Evolutionary conservation across 2,888 invertebrate species (phyloP).

Genomic region (Lasiommata megera): DNA sequence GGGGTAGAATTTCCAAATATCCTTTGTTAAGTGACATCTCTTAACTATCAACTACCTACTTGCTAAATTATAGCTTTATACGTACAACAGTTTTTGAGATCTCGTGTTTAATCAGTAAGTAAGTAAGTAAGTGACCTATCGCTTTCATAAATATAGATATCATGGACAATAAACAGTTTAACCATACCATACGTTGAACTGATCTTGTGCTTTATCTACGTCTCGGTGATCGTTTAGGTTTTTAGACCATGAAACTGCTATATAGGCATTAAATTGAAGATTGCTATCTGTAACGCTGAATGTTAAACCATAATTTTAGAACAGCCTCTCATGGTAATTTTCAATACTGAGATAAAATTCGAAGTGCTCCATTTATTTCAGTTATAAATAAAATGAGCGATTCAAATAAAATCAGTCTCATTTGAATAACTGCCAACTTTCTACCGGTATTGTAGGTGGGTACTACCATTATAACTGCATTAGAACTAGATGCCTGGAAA

Average conservation of each 20-base stretch:
- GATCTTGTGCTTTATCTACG: slow-evolving; percentile 2
- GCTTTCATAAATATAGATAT: background rate
- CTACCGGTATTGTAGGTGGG: slow-evolving; percentile 42
- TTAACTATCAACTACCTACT: too few relatives aligned
- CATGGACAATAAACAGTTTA: background rate
- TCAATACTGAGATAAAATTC: slow-evolving; percentile 25
- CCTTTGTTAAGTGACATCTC: too few relatives aligned
- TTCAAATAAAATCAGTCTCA: slow-evolving; percentile 42
- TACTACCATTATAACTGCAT: slow-evolving; percentile 71
- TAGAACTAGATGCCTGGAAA: slow-evolving; percentile 53
- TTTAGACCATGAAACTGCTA: slow-evolving; percentile 54
- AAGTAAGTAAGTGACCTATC: too few relatives aligned
- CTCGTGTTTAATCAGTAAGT: too few relatives aligned
- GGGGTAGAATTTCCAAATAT: too few relatives aligned
- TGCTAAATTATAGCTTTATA: too few relatives aligned
- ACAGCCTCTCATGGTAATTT: slow-evolving; percentile 20
- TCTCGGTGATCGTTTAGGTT: slow-evolving; percentile 36
- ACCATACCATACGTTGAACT: background rate
- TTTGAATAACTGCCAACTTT: slow-evolving; percentile 63
- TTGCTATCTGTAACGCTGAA: slow-evolving; percentile 31
- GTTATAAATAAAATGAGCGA: slow-evolving; percentile 26
- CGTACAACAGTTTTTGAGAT: too few relatives aligned
- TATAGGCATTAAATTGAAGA: slow-evolving; percentile 49
- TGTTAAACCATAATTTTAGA: slow-evolving; percentile 27
- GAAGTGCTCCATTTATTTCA: slow-evolving; percentile 28